Percentiles rank a stretch among this genome's conserved stretches.
These are phyloP conservation scores for Corythornis cristatus DNA, from an alignment of 2,113 vertebrate genomes.

Conservation along the genomic window DNA sequence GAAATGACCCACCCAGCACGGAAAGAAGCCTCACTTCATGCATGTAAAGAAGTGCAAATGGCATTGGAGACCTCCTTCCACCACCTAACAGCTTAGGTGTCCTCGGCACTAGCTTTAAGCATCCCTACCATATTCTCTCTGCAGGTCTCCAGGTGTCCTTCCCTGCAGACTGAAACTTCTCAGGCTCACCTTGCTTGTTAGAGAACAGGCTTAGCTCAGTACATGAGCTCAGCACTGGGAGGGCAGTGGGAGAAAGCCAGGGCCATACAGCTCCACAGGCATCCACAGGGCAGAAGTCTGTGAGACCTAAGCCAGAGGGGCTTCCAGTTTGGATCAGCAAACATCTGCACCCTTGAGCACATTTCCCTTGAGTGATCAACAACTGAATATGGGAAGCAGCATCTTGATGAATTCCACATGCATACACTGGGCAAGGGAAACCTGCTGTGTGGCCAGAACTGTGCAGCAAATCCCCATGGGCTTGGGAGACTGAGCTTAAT, in stretches of 20 bases:
- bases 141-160: background rate
- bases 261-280: background rate
- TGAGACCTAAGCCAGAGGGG: background rate
- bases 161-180: background rate
- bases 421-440: background rate
- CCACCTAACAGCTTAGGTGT: background rate
- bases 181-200: background rate
- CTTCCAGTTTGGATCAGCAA: background rate
- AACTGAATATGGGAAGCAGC: background rate
- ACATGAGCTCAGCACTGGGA: background rate
- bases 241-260: background rate
- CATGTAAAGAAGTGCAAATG: background rate
- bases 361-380: background rate
- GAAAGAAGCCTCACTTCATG: background rate
- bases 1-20: background rate
- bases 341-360: background rate
- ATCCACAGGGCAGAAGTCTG: background rate
- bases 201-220: background rate
- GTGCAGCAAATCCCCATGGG: fast-evolving
- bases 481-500: background rate
- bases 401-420: background rate
- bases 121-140: background rate
- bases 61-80: background rate
- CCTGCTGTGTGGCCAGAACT: background rate
- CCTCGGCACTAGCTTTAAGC: background rate